phyloP scores from a whole-genome alignment of 2,113 vertebrate genomes.

The Eulemur macaco region DNA sequence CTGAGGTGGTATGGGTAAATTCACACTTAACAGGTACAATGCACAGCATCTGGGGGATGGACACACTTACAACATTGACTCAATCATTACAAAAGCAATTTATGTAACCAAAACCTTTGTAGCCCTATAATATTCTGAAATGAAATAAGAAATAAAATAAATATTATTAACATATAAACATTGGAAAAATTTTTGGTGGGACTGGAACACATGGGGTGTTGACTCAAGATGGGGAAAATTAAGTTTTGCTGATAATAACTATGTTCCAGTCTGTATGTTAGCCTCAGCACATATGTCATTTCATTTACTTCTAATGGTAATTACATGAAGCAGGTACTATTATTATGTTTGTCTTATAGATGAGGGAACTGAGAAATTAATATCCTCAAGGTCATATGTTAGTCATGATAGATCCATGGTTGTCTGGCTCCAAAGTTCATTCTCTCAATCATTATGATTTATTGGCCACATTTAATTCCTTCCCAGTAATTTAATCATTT shows the following conservation, averaged over 20 bases:
- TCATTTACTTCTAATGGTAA: not conserved
- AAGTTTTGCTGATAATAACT: not conserved
- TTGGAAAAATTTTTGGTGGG: not conserved
- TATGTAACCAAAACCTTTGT: too few species aligned
- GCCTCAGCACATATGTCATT: not conserved
- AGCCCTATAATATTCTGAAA: too few species aligned
- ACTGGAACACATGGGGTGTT: not conserved
- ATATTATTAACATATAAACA: not conserved
- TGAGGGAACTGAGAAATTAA: not conserved
- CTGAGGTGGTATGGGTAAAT: too few species aligned
- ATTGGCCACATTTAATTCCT: not conserved
- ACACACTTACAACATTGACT: too few species aligned
- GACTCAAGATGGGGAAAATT: not conserved
- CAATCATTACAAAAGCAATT: too few species aligned
- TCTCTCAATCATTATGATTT: not conserved
- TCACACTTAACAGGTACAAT: too few species aligned
- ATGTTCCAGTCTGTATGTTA: not conserved
- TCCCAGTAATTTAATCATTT: slow-evolving; percentile 15
- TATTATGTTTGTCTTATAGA: not conserved
- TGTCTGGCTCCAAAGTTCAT: not conserved
- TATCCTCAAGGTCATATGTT: not conserved
- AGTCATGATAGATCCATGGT: not conserved
- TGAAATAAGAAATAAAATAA: not conserved
- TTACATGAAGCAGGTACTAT: not conserved
- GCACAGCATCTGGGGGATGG: too few species aligned